Base-by-base conservation (phyloP, 2,797 vertebrate species). In the Catostomus latipinnis region DNA sequence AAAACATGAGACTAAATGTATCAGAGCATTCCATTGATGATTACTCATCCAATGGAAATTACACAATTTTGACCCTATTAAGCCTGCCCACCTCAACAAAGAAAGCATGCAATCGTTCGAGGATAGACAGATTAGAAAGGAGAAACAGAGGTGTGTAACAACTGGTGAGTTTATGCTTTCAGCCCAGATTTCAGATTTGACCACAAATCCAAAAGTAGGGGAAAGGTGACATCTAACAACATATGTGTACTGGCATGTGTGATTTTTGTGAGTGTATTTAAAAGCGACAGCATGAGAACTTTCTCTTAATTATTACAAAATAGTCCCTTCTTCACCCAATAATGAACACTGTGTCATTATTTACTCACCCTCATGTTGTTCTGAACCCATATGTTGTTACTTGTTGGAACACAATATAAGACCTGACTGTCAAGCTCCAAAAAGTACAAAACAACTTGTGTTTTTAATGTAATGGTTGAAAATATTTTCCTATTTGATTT, bases 181-280 rank as follows among this genome's bases (percentile, higher is more conserved):
- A n/a, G 56, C 8, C 16, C 49, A 78, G 66, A 78, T 16, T 70
- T 78, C 9, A 18, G 22, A 78, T 12, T 70, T 78, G 4, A 18
- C 10, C 22, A 45, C 49, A 78, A 78, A 78, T 70, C 76, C 49
- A 18, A 16, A 70, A 61, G 48, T 18, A 48, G 76, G 67, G 50
- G 57, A 78, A 78, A 78, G 76, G 67, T 53, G 48, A 70, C 7
- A 46, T 45, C 22, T 18, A 61, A 78, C 18, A 0, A 34, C 34
- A 34, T 4, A 34, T 34, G 34, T 34, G 34, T 34, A 34, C 34
- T 16, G 52, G 22, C 22, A n/a, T 43, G 13, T 77, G 53, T 14
- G 72, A 14, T 48, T 14, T 54, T 54, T 46, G 34, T 18, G 50
- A 66, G 18, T 34, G 1, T 11, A 13, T 6, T 8, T 54, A 13